Evolutionary conservation across 1,140 invertebrate genomes (phyloP).

Genomic region (Dendroctonus valens): DNA sequence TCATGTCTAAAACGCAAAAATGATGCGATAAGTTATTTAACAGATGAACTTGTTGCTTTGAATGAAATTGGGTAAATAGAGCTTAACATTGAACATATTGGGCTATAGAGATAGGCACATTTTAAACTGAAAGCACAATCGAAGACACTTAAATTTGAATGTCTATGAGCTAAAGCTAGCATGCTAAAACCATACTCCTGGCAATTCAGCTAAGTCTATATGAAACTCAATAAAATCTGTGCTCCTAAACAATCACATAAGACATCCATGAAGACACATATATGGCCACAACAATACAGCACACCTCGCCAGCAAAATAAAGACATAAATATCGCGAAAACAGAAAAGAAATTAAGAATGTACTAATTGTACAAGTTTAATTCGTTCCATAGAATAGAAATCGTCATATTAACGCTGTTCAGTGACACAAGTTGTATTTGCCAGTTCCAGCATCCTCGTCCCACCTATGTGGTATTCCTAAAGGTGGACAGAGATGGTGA

Average conservation of each 20-base stretch:
- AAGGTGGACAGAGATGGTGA: conserved; percentile 1
- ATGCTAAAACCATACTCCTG: too few species aligned
- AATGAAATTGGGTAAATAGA: too few species aligned
- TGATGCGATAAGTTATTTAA: too few species aligned
- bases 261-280: background rate
- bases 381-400: conserved; percentile 40
- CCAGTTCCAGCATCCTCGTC: conserved; percentile 13
- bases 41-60: too few species aligned
- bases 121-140: too few species aligned
- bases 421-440: conserved; percentile 23
- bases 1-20: too few species aligned
- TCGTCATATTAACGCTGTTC: conserved; percentile 39
- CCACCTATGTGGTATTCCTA: background rate
- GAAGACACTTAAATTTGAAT: too few species aligned
- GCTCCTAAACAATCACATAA: too few species aligned
- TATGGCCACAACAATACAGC: background rate
- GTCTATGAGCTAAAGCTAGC: too few species aligned
- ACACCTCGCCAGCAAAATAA: conserved; percentile 30
- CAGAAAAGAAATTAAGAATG: conserved; percentile 40
- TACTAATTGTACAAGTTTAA: conserved; percentile 41
- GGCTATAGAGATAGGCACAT: background rate
- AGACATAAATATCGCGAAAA: conserved; percentile 38
- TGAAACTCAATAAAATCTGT: too few species aligned
- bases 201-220: too few species aligned
- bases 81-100: background rate